These are phyloP conservation scores for Zonotrichia albicollis DNA, from an alignment of 2,797 vertebrate species.

Conservation along the genomic window DNA sequence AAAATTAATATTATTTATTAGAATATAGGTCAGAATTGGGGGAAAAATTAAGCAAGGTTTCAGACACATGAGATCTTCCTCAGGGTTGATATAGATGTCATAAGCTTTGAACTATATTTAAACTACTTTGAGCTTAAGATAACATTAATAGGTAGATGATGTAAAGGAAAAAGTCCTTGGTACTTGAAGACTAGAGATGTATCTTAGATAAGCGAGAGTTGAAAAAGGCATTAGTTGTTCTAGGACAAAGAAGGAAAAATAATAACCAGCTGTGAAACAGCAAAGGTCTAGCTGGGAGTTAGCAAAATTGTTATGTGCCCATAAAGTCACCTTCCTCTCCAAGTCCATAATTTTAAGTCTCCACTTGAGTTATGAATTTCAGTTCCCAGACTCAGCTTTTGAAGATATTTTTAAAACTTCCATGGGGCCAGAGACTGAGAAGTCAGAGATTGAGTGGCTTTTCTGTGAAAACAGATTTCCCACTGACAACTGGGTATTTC, in stretches of 20 bases:
- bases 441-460: background rate
- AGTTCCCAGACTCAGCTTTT: background rate
- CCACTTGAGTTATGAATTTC: background rate
- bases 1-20: background rate
- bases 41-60: background rate
- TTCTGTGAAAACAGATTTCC: background rate
- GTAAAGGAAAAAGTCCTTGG: background rate
- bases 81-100: background rate
- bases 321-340: background rate
- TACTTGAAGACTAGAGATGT: background rate
- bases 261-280: background rate
- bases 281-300: background rate
- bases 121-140: background rate
- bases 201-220: background rate
- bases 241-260: background rate
- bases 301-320: background rate
- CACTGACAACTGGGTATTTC: background rate
- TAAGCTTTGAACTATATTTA: background rate
- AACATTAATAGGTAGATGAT: background rate
- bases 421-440: background rate
- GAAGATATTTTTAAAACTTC: background rate
- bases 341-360: background rate
- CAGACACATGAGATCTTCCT: background rate
- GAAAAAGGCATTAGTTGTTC: background rate
- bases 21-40: background rate